phyloP scores from a whole-genome alignment of 1,140 invertebrate species.

The Drosophila prosaltans region DNA sequence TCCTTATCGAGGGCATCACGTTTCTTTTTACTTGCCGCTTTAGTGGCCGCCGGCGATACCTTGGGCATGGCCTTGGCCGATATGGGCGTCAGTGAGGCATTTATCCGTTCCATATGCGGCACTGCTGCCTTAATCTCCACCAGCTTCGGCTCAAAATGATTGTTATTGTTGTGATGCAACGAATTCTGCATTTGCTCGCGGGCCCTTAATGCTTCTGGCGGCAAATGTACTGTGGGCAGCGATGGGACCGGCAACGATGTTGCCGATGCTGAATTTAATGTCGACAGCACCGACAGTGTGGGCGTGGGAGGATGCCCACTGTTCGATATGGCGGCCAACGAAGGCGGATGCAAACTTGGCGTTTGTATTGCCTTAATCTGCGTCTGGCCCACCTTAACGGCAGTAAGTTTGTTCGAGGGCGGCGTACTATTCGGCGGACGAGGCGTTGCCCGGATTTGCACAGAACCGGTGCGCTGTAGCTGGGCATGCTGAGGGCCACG shows the following conservation, averaged over 20 bases:
- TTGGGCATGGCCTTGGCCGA: conserved; percentile 57
- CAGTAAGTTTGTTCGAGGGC: conserved; percentile 73
- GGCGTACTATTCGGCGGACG: conserved; percentile 55
- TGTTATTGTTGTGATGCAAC: conserved; percentile 72
- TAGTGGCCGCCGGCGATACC: conserved; percentile 48
- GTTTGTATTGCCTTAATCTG: conserved; percentile 79
- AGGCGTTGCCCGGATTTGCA: conserved; percentile 74
- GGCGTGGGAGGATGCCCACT: conserved; percentile 71
- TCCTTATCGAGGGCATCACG: conserved; percentile 63
- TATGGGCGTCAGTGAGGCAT: conserved; percentile 67
- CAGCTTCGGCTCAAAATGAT: conserved; percentile 69
- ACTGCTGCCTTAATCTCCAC: conserved; percentile 68
- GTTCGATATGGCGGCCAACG: conserved; percentile 75
- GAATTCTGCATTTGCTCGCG: conserved; percentile 74
- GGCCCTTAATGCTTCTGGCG: conserved; percentile 64
- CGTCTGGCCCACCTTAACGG: conserved; percentile 83
- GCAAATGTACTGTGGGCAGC: conserved; percentile 75
- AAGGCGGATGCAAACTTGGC: conserved; percentile 75
- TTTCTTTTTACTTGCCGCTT: conserved; percentile 77
- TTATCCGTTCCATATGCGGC: conserved; percentile 59
- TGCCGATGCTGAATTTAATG: conserved; percentile 64
- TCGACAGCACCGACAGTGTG: conserved; percentile 73
- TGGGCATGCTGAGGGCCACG: conserved; percentile 74
- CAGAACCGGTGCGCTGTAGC: conserved; percentile 70
- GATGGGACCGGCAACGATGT: conserved; percentile 73